These are phyloP conservation scores for Agrilus mali DNA, from an alignment of 2,888 invertebrate species.

Conservation along the genomic window DNA sequence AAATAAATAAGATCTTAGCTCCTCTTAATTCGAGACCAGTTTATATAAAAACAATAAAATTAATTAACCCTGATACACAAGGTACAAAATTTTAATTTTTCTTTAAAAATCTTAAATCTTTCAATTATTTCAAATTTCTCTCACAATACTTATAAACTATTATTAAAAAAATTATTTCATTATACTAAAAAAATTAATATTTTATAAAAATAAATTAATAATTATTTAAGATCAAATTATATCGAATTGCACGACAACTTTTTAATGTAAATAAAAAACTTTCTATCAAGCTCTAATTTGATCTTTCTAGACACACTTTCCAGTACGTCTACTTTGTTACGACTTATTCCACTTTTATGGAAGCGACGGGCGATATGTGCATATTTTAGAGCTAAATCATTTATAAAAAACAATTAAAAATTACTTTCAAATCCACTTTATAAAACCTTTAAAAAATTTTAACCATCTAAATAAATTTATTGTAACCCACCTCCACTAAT, in stretches of 20 bases:
- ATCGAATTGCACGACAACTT: slow-evolving; percentile 20
- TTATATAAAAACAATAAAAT: slow-evolving; percentile 30
- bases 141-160: slow-evolving; percentile 45
- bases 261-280: slow-evolving; percentile 54
- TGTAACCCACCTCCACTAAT: slow-evolving; percentile 56
- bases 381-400: slow-evolving; percentile 54
- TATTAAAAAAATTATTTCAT: slow-evolving; percentile 40
- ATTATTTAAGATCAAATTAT: slow-evolving; percentile 19
- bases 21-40: slow-evolving; percentile 50
- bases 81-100: slow-evolving; percentile 50
- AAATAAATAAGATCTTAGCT: slow-evolving; percentile 44
- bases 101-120: slow-evolving; percentile 28
- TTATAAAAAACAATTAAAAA: slow-evolving; percentile 37
- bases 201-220: slow-evolving; percentile 29
- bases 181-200: slow-evolving; percentile 36
- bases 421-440: slow-evolving; percentile 59
- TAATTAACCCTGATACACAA: slow-evolving; percentile 62
- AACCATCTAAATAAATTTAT: slow-evolving; percentile 38
- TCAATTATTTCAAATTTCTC: slow-evolving; percentile 41
- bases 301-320: slow-evolving; percentile 56
- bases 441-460: slow-evolving; percentile 37
- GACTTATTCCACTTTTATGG: slow-evolving; percentile 63
- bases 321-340: slow-evolving; percentile 70
- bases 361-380: slow-evolving; percentile 73
- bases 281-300: slow-evolving; percentile 48